A percentile compares a stretch with the other conserved stretches of the same genome.
Conservation (phyloP, 1,140 invertebrate species). For the Agrilus planipennis region DNA sequence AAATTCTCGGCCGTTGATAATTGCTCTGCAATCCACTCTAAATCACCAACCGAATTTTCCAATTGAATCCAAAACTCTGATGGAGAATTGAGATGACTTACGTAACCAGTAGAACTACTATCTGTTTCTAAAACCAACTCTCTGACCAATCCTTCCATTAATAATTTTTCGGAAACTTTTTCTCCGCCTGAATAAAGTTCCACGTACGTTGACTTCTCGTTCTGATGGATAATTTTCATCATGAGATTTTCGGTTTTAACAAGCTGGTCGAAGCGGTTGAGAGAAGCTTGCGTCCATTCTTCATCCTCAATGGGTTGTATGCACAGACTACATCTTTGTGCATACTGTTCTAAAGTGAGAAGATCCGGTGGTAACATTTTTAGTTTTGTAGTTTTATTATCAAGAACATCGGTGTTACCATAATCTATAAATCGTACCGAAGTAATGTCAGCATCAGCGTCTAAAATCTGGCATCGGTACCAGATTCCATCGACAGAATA, state of each 20-base stretch:
- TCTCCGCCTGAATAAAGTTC: conserved; percentile 47
- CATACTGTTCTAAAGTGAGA: conserved; percentile 40
- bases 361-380: conserved; percentile 45
- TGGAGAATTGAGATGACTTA: conserved; percentile 53
- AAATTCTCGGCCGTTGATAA: conserved; percentile 42
- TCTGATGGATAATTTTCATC: conserved; percentile 43
- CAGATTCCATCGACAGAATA: conserved; percentile 61
- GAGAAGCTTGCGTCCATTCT: conserved; percentile 53
- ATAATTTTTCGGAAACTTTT: conserved; percentile 48
- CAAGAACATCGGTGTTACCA: conserved; percentile 61
- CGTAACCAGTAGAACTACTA: conserved; percentile 43
- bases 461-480: conserved; percentile 71
- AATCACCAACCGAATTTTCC: conserved; percentile 44
- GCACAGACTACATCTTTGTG: conserved; percentile 50
- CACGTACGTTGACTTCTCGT: conserved; percentile 47
- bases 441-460: conserved; percentile 53
- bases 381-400: conserved; percentile 39
- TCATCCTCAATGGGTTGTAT: conserved; percentile 46
- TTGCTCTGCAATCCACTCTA: conserved; percentile 48
- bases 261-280: conserved; percentile 43
- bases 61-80: conserved; percentile 60
- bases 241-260: conserved; percentile 32
- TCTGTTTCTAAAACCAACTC: conserved; percentile 31
- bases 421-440: conserved; percentile 74
- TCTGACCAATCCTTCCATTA: conserved; percentile 34